phyloP scores from a whole-genome alignment of 2,888 invertebrate genomes.

The Spisula solida region DNA sequence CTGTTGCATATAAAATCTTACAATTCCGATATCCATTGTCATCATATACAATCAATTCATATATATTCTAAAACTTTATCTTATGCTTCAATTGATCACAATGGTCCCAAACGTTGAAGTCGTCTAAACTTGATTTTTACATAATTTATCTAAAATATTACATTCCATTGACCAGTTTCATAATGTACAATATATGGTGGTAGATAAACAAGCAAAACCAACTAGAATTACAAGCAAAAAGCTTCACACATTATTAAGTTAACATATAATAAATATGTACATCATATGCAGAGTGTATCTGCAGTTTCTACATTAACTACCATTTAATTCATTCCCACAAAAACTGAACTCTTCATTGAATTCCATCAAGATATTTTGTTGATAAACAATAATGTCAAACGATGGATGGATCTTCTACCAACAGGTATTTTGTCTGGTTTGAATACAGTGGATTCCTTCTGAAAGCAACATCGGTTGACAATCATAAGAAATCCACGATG shows the following conservation, averaged over 20 bases:
- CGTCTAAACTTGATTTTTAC: slow-evolving; percentile 25
- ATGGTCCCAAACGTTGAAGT: slow-evolving; percentile 38
- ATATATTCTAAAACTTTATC: neutral
- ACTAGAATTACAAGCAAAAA: slow-evolving; percentile 26
- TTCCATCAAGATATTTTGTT: neutral
- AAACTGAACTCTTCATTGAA: neutral
- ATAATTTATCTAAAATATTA: slow-evolving; percentile 30
- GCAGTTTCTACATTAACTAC: neutral
- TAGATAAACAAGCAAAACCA: slow-evolving; percentile 21
- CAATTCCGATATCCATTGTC: neutral
- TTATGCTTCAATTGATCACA: slow-evolving; percentile 12
- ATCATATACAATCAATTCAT: slow-evolving; percentile 12
- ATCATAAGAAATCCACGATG: neutral
- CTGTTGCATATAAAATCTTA: neutral
- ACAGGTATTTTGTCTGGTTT: neutral
- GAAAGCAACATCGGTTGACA: neutral
- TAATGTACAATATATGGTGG: slow-evolving; percentile 9
- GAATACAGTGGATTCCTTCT: neutral
- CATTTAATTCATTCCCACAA: neutral
- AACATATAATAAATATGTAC: slow-evolving; percentile 42
- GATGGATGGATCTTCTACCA: neutral
- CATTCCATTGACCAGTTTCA: neutral
- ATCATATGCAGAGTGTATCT: slow-evolving; percentile 18
- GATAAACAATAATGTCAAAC: neutral
- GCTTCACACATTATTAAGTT: slow-evolving; percentile 41